Conservation (phyloP, 2,113 vertebrate genomes). For the Xiphophorus maculatus region DNA sequence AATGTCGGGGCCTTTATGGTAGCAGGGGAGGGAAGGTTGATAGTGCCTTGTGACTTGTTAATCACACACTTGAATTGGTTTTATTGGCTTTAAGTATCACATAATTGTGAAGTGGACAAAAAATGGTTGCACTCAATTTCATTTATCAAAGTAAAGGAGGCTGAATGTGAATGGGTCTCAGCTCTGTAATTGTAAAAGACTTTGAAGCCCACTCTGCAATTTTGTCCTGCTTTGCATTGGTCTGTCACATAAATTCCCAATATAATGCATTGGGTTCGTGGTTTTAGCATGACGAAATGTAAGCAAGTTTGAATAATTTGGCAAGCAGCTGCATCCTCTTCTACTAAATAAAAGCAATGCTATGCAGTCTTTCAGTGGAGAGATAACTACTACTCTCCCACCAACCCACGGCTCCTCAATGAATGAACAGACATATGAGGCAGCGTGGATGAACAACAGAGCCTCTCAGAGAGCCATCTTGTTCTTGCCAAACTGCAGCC, state of each 20-base stretch:
- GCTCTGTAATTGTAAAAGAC: no score
- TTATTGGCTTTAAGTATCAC: no score
- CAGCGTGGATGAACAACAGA: conserved; percentile 44
- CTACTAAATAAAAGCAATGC: not conserved
- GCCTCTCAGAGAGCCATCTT: conserved; percentile 59
- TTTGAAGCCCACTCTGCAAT: not conserved
- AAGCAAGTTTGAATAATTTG: not conserved
- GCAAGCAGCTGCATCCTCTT: no score
- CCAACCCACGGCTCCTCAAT: conserved; percentile 24
- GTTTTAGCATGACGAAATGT: not conserved
- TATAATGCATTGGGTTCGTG: no score
- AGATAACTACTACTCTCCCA: conserved; percentile 30
- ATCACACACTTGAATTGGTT: no score
- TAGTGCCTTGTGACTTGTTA: no score
- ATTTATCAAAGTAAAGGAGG: no score
- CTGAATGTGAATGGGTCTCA: no score
- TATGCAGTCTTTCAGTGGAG: not conserved
- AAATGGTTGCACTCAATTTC: no score
- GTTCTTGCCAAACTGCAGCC: conserved; percentile 42
- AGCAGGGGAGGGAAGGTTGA: not conserved
- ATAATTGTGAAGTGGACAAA: no score
- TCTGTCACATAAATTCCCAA: not conserved
- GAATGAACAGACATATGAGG: conserved; percentile 53
- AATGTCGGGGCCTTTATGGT: no score
- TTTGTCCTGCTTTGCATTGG: not conserved